These are phyloP conservation scores for Ceramica pisi DNA, from an alignment of 2,888 invertebrate genomes.

Conservation along the genomic window DNA sequence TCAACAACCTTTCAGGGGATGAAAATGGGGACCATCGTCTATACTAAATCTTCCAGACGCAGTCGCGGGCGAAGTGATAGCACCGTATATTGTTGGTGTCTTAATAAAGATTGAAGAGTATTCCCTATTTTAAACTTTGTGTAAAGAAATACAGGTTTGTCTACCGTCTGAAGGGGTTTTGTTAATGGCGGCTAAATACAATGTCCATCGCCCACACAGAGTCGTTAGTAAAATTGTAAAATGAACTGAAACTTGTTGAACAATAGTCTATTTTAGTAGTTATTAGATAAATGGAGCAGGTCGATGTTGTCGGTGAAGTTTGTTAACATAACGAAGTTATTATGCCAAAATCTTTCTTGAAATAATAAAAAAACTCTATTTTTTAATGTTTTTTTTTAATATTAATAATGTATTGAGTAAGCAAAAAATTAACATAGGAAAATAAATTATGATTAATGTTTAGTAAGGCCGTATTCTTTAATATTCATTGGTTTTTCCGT, in stretches of 20 bases:
- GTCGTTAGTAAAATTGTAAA: not conserved
- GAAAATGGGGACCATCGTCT: too few relatives aligned
- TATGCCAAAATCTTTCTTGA: not conserved
- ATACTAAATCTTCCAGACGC: too few relatives aligned
- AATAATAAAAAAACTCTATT: not conserved
- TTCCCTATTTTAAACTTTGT: not conserved
- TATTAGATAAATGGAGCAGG: not conserved
- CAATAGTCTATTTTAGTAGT: not conserved
- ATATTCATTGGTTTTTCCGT: too few relatives aligned
- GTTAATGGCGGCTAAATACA: not conserved
- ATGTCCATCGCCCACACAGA: not conserved
- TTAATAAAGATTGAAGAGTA: constrained; percentile 12
- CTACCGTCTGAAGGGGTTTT: not conserved
- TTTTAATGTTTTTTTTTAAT: too few relatives aligned
- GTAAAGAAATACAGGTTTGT: not conserved
- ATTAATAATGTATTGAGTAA: too few relatives aligned
- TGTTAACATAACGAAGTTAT: not conserved
- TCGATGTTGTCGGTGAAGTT: not conserved
- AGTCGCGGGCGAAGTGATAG: too few relatives aligned
- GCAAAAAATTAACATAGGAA: too few relatives aligned
- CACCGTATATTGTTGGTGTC: not conserved
- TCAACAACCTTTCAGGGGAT: too few relatives aligned
- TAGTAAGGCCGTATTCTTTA: too few relatives aligned
- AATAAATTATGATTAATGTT: too few relatives aligned
- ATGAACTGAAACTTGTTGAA: not conserved